Conservation (phyloP, 35 echinoderm and acorn worm species). For the Hemicentrotus pulcherrimus region DNA sequence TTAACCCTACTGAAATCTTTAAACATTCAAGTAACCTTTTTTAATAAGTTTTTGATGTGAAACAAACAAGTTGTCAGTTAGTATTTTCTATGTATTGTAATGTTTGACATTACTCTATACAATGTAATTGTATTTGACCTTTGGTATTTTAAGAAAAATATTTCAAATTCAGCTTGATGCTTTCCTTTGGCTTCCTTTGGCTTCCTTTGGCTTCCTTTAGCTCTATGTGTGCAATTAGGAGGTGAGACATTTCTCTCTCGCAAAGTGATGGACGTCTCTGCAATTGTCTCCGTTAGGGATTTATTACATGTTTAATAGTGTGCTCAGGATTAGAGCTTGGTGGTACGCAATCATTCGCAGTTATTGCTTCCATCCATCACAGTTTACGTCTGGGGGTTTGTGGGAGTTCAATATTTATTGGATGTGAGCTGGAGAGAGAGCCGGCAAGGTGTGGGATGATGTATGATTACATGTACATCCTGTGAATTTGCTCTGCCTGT, state of each 20-base stretch:
- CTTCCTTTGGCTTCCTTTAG: not conserved
- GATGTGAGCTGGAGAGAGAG: not conserved
- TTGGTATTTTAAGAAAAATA: too few species aligned
- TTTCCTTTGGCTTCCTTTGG: too few species aligned
- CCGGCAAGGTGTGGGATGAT: not conserved
- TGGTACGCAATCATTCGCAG: not conserved
- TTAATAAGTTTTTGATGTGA: too few species aligned
- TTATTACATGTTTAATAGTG: not conserved
- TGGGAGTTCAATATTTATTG: too few species aligned
- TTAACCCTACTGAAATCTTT: too few species aligned
- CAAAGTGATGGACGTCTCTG: not conserved
- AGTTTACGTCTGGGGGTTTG: too few species aligned
- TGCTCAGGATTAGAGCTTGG: not conserved
- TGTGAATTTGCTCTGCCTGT: not conserved
- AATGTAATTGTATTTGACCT: too few species aligned
- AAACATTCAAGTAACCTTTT: too few species aligned
- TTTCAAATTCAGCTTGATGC: too few species aligned
- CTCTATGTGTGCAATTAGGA: not conserved
- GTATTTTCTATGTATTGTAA: too few species aligned
- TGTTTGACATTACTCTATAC: too few species aligned
- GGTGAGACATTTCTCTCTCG: not conserved
- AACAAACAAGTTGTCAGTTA: too few species aligned
- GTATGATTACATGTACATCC: not conserved
- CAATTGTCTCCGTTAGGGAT: not conserved
- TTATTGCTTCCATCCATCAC: not conserved